Evolutionary conservation across 2,797 vertebrate species (phyloP).

Genomic region (Anolis apletophallus): DNA sequence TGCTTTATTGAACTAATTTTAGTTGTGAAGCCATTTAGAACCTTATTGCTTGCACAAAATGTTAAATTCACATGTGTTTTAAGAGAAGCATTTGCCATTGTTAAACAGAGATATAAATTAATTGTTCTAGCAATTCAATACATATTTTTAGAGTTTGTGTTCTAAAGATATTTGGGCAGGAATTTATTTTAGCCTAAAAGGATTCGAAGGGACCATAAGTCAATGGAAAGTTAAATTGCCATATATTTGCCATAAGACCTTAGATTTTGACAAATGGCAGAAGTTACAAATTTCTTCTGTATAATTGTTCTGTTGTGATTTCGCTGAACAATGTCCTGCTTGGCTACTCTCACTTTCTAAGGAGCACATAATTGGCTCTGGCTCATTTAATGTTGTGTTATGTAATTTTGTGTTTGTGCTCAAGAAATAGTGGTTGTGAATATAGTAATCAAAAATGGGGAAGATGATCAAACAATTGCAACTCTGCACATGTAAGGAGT

Average conservation of each 20-base stretch:
- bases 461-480: constrained; percentile 4
- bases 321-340: neutral
- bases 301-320: neutral
- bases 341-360: neutral
- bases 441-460: neutral
- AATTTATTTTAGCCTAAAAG: neutral
- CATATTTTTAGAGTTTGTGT: neutral
- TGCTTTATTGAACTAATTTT: constrained; percentile 2
- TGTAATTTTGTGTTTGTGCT: constrained; percentile 1
- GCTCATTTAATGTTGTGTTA: neutral
- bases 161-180: neutral
- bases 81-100: neutral
- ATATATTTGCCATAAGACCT: constrained; percentile 7
- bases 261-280: constrained; percentile 5
- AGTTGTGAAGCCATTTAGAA: neutral
- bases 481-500: too few species aligned
- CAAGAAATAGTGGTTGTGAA: neutral
- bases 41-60: neutral
- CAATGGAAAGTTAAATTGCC: constrained; percentile 18
- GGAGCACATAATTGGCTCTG: fast-evolving
- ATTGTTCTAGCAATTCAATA: neutral
- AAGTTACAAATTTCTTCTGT: neutral
- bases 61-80: neutral
- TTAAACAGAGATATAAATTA: neutral
- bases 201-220: neutral